phyloP scores from a whole-genome alignment of 2,113 vertebrate species.

The Guaruba guarouba region DNA sequence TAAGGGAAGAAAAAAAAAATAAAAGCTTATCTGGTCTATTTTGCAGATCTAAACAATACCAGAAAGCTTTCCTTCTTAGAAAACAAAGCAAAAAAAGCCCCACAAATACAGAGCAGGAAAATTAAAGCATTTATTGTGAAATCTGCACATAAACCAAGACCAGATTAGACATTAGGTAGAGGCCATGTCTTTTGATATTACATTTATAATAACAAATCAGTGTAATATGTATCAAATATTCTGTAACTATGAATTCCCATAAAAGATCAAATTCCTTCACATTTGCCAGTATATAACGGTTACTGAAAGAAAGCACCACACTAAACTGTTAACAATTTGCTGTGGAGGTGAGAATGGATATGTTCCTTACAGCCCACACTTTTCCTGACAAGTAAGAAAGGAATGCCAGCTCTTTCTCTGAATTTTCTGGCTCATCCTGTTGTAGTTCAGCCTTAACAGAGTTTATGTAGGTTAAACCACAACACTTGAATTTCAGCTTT shows the following conservation, averaged over 20 bases:
- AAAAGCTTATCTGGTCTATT: neutral
- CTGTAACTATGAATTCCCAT: neutral
- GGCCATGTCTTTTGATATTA: fast-evolving
- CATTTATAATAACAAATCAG: neutral
- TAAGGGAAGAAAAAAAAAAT: neutral
- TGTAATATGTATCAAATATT: neutral
- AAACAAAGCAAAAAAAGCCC: neutral
- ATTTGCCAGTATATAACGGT: neutral
- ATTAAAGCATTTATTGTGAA: neutral
- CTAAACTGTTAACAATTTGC: neutral
- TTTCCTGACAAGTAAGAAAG: neutral
- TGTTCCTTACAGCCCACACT: neutral
- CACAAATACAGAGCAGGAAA: neutral
- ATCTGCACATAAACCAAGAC: neutral
- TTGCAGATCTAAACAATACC: neutral
- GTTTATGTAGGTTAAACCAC: slow-evolving; percentile 32
- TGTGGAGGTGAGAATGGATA: neutral
- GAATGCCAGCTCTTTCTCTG: neutral
- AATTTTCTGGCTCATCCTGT: neutral
- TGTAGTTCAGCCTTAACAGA: neutral
- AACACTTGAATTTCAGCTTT: neutral
- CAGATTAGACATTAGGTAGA: neutral
- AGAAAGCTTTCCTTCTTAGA: neutral
- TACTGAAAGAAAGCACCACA: neutral
- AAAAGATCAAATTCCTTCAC: neutral